phyloP scores from a whole-genome alignment of 1,140 invertebrate genomes.

The Anoplolepis gracilipes region DNA sequence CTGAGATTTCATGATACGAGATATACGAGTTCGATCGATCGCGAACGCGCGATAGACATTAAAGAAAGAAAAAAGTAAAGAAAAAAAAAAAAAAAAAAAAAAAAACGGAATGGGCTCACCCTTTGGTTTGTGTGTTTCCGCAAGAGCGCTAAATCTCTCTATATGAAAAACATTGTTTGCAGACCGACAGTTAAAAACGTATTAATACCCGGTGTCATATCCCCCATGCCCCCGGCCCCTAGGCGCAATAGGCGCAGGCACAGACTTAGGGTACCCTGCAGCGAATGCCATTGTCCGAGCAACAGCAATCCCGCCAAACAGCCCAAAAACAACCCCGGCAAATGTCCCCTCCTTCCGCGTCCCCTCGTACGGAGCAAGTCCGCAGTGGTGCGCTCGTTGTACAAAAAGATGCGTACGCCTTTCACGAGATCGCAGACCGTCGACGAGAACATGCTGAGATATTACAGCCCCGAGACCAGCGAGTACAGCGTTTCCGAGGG shows the following conservation, averaged over 20 bases:
- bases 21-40: slow-evolving; percentile 72
- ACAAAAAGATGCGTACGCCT: slow-evolving; percentile 84
- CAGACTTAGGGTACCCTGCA: slow-evolving; percentile 85
- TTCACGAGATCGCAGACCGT: slow-evolving; percentile 84
- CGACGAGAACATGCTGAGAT: slow-evolving; percentile 83
- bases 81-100: slow-evolving; percentile 15
- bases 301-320: slow-evolving; percentile 75
- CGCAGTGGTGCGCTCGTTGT: slow-evolving; percentile 86
- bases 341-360: slow-evolving; percentile 81
- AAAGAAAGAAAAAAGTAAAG: slow-evolving; percentile 17
- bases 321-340: slow-evolving; percentile 77
- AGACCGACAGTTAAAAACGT: slow-evolving; percentile 86
- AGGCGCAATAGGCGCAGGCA: slow-evolving; percentile 86
- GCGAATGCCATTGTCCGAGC: slow-evolving; percentile 84
- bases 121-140: slow-evolving; percentile 53
- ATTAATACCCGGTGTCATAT: slow-evolving; percentile 86
- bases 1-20: slow-evolving; percentile 50
- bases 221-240: slow-evolving; percentile 83
- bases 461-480: slow-evolving; percentile 83
- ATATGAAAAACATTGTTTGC: slow-evolving; percentile 85
- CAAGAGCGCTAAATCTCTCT: slow-evolving; percentile 79
- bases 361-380: slow-evolving; percentile 86
- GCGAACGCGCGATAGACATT: slow-evolving; percentile 64
- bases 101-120: slow-evolving; percentile 68
- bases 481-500: slow-evolving; percentile 82